Evolutionary conservation across 2,113 vertebrate genomes (phyloP).

Genomic region (Strigops habroptila): DNA sequence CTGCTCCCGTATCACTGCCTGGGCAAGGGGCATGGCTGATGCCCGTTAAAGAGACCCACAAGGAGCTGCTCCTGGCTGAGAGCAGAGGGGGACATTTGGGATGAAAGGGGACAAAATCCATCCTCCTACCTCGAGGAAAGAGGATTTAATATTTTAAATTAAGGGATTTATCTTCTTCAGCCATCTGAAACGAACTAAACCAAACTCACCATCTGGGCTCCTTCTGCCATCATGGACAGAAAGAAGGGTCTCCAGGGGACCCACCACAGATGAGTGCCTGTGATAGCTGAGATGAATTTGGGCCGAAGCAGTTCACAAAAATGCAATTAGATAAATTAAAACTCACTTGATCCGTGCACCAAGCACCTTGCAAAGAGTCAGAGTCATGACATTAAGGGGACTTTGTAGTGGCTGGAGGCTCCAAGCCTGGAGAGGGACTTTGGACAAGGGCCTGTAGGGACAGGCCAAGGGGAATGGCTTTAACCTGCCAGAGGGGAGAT

Average conservation of each 20-base stretch:
- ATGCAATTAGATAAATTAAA: not conserved
- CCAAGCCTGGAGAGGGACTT: not conserved
- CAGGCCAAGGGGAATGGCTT: not conserved
- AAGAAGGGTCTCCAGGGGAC: not conserved
- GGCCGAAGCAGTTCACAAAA: not conserved
- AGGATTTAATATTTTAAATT: not conserved
- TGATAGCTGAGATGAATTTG: not conserved
- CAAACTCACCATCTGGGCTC: not conserved
- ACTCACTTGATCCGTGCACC: accelerated
- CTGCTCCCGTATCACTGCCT: accelerated
- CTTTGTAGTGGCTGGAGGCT: not conserved
- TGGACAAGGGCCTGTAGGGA: not conserved
- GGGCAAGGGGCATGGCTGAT: accelerated
- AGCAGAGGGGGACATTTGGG: not conserved
- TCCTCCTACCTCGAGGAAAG: not conserved
- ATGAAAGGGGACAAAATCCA: not conserved
- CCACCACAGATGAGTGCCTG: not conserved
- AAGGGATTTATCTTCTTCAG: not conserved
- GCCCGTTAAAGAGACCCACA: not conserved
- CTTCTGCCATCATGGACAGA: not conserved
- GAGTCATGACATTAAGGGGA: too few species aligned
- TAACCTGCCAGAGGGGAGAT: not conserved
- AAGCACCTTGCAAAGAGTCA: not conserved
- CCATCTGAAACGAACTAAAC: not conserved
- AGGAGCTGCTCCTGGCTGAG: not conserved